Evolutionary conservation across 2,113 vertebrate species (phyloP).

Genomic region (Chinchilla lanigera): DNA sequence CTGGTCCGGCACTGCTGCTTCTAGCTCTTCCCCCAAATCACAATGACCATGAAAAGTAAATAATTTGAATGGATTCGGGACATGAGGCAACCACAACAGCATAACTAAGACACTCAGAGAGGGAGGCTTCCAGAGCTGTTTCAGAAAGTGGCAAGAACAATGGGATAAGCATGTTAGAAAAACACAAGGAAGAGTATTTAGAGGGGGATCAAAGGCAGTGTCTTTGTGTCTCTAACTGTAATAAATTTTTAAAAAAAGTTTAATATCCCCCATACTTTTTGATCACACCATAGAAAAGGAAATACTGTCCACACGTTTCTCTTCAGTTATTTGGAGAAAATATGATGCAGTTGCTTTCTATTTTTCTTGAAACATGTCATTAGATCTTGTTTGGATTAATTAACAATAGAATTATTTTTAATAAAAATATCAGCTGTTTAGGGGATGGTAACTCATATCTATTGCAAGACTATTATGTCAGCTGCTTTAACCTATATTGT

Average conservation of each 20-base stretch:
- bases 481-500: not conserved
- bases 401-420: conserved; percentile 22
- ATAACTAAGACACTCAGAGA: not conserved
- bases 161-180: not conserved
- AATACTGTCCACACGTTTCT: not conserved
- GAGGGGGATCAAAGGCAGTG: not conserved
- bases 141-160: not conserved
- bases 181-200: not conserved
- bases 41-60: not conserved
- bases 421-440: not conserved
- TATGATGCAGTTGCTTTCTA: not conserved
- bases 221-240: not conserved
- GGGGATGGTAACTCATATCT: not conserved
- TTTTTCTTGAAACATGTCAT: not conserved
- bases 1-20: not conserved
- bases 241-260: not conserved
- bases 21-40: not conserved
- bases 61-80: not conserved
- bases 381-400: conserved; percentile 4
- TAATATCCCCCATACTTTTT: not conserved
- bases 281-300: not conserved
- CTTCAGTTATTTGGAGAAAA: not conserved
- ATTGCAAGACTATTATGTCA: not conserved
- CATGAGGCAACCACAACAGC: not conserved
- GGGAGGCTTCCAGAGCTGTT: not conserved